Base-by-base conservation (phyloP, 2,888 invertebrate species). In the Papilio elwesi region DNA sequence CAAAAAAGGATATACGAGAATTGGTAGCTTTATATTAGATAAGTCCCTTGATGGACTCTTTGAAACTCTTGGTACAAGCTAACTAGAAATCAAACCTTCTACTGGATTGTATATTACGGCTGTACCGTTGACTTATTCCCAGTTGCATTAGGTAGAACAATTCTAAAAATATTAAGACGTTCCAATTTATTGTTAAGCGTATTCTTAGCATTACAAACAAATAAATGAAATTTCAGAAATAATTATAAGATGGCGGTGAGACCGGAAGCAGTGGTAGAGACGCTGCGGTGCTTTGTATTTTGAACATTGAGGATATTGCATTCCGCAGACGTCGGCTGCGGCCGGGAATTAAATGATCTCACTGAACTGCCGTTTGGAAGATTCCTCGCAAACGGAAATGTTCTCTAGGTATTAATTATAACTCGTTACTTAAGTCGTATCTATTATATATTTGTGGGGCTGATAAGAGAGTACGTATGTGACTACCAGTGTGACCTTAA, bases 301-400 rank as follows among this genome's bases (percentile, higher is more conserved):
- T 67, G 59, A 59, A 67, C 62, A 59, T 66, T 66, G 66, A 57
- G 62, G 71, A 53, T 71, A 71, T 71, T 71, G 66, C 71, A 67
- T 71, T 71, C 71, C 71, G 59, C 53, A 71, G 67, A 71, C 62
- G 63, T 53, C 26, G 26, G 26, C 49, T 59, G 52, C 49, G 66
- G 52, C n/a, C 59, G 16, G 26, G 38, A 67, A 66, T 71, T 67
- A 52, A 53, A 67, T 62, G 71, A 71, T 71, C 52, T 52, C 26
- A 38, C 51, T 38, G 38, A 51, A 66, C 51, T 51, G 64, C 12
- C 63, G 53, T 64, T 65, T 66, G 38, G 11, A 38, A 38, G 12
- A 49, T 71, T 66, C 51, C 71, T 7, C 26, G 36, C 13, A 11
- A 53, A 52, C 9, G n/a, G 11, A 6, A 38, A n/a, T 6, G 36